A percentile compares a stretch with the other conserved stretches of the same genome.
phyloP scores from a whole-genome alignment of 2,888 invertebrate species.

The Xestia sexstrigata region DNA sequence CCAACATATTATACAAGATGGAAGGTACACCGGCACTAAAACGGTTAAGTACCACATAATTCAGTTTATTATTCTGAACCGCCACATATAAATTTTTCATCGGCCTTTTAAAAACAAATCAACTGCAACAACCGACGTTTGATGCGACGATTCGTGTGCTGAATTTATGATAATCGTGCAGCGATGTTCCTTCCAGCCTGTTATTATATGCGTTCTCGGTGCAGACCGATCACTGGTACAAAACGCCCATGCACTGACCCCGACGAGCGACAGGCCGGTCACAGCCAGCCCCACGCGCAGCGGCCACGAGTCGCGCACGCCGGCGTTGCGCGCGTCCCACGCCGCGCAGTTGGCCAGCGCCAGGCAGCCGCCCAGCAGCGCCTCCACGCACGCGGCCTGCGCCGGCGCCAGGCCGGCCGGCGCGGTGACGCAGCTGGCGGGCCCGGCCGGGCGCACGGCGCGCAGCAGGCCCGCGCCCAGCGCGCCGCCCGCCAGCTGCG shows the following conservation, averaged over 20 bases:
- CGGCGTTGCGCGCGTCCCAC: slow-evolving; percentile 93
- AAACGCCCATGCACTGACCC: slow-evolving; percentile 85
- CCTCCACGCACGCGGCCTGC: slow-evolving; percentile 91
- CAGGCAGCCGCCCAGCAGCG: slow-evolving; percentile 91
- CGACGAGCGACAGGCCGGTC: slow-evolving; percentile 91
- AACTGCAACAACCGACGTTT: background rate
- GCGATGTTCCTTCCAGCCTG: background rate
- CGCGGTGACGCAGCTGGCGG: slow-evolving; percentile 72
- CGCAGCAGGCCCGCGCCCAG: slow-evolving; percentile 88
- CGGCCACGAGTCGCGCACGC: slow-evolving; percentile 92
- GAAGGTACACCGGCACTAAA: no score
- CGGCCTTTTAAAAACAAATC: no score
- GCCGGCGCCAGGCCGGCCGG: slow-evolving; percentile 88
- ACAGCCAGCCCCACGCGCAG: slow-evolving; percentile 92
- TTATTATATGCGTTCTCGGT: background rate
- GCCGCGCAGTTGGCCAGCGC: slow-evolving; percentile 93
- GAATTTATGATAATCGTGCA: background rate
- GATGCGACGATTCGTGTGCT: background rate
- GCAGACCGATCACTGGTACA: background rate
- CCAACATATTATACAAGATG: no score
- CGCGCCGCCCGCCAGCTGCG: slow-evolving; percentile 92
- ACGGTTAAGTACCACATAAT: no score
- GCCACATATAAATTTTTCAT: no score
- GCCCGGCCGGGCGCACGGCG: slow-evolving; percentile 87
- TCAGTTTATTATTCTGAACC: no score